Evolutionary conservation across 2,797 vertebrate genomes (phyloP).

Genomic region (Clarias fuscus): DNA sequence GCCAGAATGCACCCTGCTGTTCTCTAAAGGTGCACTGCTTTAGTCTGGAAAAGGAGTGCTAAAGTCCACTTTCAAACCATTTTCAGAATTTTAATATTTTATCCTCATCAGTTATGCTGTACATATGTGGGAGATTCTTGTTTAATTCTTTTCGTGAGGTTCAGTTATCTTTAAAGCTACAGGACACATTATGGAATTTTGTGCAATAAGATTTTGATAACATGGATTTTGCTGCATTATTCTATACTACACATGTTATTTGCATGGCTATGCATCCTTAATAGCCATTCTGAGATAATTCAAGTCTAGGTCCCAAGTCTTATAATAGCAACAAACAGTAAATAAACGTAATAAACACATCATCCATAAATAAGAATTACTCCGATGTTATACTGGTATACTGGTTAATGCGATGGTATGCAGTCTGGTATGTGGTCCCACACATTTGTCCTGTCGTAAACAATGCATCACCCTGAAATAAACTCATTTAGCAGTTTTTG

Average conservation of each 20-base stretch:
- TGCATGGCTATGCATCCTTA: neutral
- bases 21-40: neutral
- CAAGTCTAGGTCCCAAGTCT: neutral
- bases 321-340: neutral
- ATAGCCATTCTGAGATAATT: neutral
- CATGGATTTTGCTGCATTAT: too few relatives aligned
- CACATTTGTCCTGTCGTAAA: neutral
- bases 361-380: neutral
- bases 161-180: neutral
- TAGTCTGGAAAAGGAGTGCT: neutral
- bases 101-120: neutral
- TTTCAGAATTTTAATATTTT: neutral
- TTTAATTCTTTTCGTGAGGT: neutral
- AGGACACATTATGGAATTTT: neutral
- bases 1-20: neutral
- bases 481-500: neutral
- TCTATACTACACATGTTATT: neutral
- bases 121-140: neutral
- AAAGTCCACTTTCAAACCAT: neutral
- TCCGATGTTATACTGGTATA: neutral
- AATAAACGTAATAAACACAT: too few relatives aligned
- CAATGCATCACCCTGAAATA: neutral
- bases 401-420: neutral
- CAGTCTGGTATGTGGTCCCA: neutral
- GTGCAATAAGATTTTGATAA: neutral